Percentiles rank a stretch among this genome's conserved stretches.
These are phyloP conservation scores for Heliopora coerulea DNA, from an alignment of 92 coral and sea anemone genomes.

Conservation along the genomic window DNA sequence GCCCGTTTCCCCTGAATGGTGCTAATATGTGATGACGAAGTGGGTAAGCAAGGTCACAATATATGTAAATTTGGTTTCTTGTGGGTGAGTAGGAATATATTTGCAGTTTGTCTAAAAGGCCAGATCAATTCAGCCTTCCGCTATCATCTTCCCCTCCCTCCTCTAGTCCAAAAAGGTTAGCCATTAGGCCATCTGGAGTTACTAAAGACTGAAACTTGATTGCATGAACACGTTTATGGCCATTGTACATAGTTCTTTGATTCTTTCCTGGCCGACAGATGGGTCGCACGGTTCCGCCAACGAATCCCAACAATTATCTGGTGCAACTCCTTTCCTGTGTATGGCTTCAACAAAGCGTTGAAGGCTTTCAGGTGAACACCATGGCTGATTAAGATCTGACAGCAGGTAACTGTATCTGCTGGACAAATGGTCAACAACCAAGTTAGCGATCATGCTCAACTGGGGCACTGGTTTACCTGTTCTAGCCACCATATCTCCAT, in stretches of 20 bases:
- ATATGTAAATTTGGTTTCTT: conserved; percentile 45
- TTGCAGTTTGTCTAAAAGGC: conserved; percentile 46
- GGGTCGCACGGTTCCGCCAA: conserved; percentile 56
- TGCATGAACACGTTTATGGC: conserved; percentile 62
- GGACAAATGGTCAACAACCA: no score
- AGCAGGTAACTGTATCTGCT: no score
- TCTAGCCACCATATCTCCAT: no score
- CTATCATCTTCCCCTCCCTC: conserved; percentile 57
- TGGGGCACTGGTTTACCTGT: no score
- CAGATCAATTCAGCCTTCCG: conserved; percentile 52
- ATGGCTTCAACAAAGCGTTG: conserved; percentile 70
- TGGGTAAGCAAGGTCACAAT: conserved; percentile 63
- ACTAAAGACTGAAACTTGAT: conserved; percentile 55
- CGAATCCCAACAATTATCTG: conserved; percentile 58
- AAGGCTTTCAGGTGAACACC: no score
- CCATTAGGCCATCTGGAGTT: conserved; percentile 56
- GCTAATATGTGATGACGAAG: conserved; percentile 53
- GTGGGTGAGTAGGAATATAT: conserved; percentile 51
- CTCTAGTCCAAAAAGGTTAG: conserved; percentile 51
- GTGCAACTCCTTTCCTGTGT: conserved; percentile 54
- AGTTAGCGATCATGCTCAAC: no score
- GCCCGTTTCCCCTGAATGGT: conserved; percentile 57
- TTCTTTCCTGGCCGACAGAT: conserved; percentile 53
- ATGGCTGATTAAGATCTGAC: no score
- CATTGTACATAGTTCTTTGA: conserved; percentile 56